Evolutionary conservation across 2,797 vertebrate species (phyloP), one percentile per base, ranked within the genome.

Genomic region (Gymnoscopelus braueri): DNA sequence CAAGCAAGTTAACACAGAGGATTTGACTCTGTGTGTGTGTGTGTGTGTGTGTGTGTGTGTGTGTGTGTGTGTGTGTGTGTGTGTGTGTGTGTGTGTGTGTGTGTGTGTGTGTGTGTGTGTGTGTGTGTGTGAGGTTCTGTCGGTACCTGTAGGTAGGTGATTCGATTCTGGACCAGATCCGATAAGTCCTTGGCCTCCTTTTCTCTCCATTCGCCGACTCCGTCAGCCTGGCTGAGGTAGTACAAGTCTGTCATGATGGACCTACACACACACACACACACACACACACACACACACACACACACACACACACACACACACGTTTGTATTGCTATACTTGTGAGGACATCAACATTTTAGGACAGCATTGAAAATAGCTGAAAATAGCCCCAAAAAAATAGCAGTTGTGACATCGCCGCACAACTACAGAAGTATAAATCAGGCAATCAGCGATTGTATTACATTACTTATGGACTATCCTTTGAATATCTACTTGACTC

Each of bases 171-270:
- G 75, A 99, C 98, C 87, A 99, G 90, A 35, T 95, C 94, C 71
- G 97, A 97, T 81, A 99, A 92, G 89, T 98, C 96, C 95, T 96
- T 96, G 88, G 98, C 96, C 87, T 99, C 98, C 91, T 95, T 98
- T 84, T 93, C 86, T 88, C 97, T 92, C 98, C 97, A 99, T 1
- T 97, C 96, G 63, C 96, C 98, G 58, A 96, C 96, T 86, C 98
- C 97, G 72, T 99, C 97, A 65, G 95, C 96, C 93, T 98, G 97
- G 94, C 96, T 97, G 96, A 99, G 96, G 96, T 97, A 96, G 95
- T 97, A 96, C 84, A 99, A 92, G 92, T 99, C 97, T 12, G 96
- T 97, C 96, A 99, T 97, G 91, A 99, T 95, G 78, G 97, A 98
- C 89, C 98, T 99, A 77, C 15, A 79, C 73, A 82, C 56, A 72